Evolutionary conservation across 2,888 invertebrate genomes (phyloP).

Genomic region (Operophtera brumata): DNA sequence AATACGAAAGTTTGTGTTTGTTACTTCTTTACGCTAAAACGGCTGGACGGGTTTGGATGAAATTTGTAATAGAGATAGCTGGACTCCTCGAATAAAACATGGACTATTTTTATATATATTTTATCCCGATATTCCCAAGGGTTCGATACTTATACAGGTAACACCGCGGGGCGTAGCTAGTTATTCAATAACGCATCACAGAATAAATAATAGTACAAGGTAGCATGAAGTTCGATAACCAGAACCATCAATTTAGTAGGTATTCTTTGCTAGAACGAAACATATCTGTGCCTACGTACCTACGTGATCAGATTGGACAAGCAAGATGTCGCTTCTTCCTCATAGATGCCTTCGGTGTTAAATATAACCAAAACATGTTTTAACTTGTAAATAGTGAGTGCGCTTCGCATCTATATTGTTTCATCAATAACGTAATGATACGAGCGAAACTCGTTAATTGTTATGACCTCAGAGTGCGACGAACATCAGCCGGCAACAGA

Average conservation of each 20-base stretch:
- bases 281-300: no score
- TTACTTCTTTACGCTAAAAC: no score
- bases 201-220: no score
- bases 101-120: no score
- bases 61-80: no score
- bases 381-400: constrained; percentile 17
- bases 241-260: background rate
- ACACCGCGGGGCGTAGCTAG: no score
- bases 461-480: constrained; percentile 55
- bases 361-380: background rate
- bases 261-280: background rate
- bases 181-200: no score
- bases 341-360: background rate
- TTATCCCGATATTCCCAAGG: no score
- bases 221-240: background rate
- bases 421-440: constrained; percentile 33
- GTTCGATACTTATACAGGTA: no score
- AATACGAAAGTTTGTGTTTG: no score
- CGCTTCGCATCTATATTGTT: constrained; percentile 26
- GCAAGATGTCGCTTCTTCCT: constrained; percentile 3
- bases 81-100: no score
- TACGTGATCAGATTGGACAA: constrained; percentile 19
- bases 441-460: constrained; percentile 53
- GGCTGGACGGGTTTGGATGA: no score
- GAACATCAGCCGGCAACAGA: constrained; percentile 43